phyloP scores from a whole-genome alignment of 2,888 invertebrate species.

The Pardosa pseudoannulata region DNA sequence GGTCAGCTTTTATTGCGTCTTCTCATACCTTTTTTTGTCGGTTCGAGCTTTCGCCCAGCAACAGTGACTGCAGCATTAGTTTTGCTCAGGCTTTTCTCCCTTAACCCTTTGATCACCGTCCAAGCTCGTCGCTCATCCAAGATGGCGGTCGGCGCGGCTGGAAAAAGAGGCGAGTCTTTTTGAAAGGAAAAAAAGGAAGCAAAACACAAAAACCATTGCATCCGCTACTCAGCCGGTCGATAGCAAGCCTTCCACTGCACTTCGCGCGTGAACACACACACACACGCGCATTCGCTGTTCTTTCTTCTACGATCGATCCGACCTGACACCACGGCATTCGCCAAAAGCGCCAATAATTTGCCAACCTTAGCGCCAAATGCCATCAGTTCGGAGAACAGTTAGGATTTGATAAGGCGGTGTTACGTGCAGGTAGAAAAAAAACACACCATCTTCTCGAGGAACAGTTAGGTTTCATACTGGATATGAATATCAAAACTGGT shows the following conservation, averaged over 20 bases:
- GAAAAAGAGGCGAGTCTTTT: conserved; percentile 70
- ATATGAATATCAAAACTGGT: not conserved
- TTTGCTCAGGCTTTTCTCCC: conserved; percentile 3
- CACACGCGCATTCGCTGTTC: conserved; percentile 13
- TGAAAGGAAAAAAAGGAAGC: conserved; percentile 64
- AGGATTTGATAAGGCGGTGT: not conserved
- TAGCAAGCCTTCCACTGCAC: conserved; percentile 40
- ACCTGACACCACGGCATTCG: not conserved
- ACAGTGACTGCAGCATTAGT: conserved; percentile 8
- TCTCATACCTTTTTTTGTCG: conserved; percentile 21
- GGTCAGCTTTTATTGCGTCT: not conserved
- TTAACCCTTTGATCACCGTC: conserved; percentile 69
- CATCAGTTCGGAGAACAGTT: not conserved
- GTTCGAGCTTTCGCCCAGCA: not conserved
- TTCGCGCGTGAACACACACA: not conserved
- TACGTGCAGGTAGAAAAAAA: not conserved
- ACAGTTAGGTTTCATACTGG: not conserved
- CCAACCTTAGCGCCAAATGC: conserved; percentile 50
- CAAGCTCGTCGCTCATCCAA: conserved; percentile 66
- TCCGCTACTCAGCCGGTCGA: conserved; percentile 59
- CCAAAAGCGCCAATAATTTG: conserved; percentile 26
- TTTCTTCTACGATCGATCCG: conserved; percentile 57
- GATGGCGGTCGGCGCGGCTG: conserved; percentile 63
- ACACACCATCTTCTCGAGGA: no score
- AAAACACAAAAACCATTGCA: conserved; percentile 65